Base-by-base conservation (phyloP, 2,888 invertebrate genomes). In the Bimastos eiseni region DNA sequence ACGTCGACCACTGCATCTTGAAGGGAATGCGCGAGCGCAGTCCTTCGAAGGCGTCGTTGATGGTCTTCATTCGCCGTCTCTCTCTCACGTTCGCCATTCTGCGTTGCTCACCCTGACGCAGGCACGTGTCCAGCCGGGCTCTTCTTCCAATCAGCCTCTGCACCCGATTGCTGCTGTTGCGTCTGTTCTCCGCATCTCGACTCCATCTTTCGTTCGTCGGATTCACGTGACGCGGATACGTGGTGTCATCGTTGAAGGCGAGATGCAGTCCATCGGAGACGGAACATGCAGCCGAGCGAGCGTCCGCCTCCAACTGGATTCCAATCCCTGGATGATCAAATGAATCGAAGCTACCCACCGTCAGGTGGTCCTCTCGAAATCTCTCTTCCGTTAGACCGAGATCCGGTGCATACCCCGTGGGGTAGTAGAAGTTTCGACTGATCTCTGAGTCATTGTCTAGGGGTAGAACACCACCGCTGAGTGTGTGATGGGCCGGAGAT, bases 31-130 rank as follows among this genome's bases (percentile, higher is more conserved):
- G 96, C 0, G 98, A 98, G 94, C 98, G 96, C 0, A 98, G 96
- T n/a, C 95, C 98, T 94, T 98, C 98, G 95, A 98, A 99, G 0
- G 98, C 98, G 94, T 98, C 98, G 95, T 98, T 98, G 94, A 99
- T 98, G 92, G 97, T 98, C 95, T 98, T 98, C 98, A 99, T 98
- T n/a, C 98, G 96, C 41, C 98, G 96, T 21, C 98, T 96, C 95
- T 98, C 98, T 13, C 98, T 96, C 93, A 98, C 96, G 95, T 99
- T 98, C 0, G 98, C 98, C 0, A 98, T 98, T 94, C 98, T 98
- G 0, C 98, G 96, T 95, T 98, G 98, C 4, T 70, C 70, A 8
- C 70, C 70, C 70, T n/a, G 70, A n/a, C 70, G 70, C n/a, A 70
- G 11, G n/a, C 70, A 30, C 70, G 70, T 17, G 0, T 70, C 70